Evolutionary conservation across 2,888 invertebrate genomes (phyloP), one percentile per base, ranked within the genome.

Genomic region (Xestia xanthographa): DNA sequence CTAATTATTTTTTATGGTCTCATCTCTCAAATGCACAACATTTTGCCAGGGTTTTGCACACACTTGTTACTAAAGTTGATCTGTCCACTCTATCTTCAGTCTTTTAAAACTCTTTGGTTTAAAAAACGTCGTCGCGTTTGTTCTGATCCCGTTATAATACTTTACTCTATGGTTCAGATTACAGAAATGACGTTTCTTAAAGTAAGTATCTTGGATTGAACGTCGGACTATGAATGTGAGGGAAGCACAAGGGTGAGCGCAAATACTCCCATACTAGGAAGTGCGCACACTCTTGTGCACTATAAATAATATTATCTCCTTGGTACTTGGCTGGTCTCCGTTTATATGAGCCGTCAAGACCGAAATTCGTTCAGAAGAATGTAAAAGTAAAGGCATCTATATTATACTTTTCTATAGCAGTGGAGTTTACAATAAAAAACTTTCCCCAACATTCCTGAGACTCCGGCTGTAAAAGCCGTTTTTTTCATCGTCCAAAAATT

Each of bases 401-500:
- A 56, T n/a, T 50, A 50, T 53, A 20, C 72, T 60, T 82, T 82
- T 82, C 65, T 86, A 75, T 84, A 79, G 75, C 69, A 68, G 70
- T 56, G 38, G 56, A 68, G 77, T 75, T 67, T 60, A 85, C 67
- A 86, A 88, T 85, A 85, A 85, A 83, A 86, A 88, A 87, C 74
- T 85, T 87, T 77, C 34, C 41, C 58, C 41, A 72, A 73, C 62
- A 75, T 80, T 87, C 74, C 76, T 72, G 62, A 58, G 43, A 48
- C 67, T 74, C 41, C 43, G 69, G 73, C 67, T 56, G 69, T 63
- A 65, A 86, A 82, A 80, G 73, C 60, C 68, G 67, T 77, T 70
- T 83, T 82, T 83, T 83, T 81, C 78, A 77, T 75, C 78, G 79
- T 83, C 79, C 53, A 65, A 91, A 91, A 91, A 86, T 88, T 91